phyloP scores from a whole-genome alignment of 2,888 invertebrate genomes.

The Cactoblastis cactorum region DNA sequence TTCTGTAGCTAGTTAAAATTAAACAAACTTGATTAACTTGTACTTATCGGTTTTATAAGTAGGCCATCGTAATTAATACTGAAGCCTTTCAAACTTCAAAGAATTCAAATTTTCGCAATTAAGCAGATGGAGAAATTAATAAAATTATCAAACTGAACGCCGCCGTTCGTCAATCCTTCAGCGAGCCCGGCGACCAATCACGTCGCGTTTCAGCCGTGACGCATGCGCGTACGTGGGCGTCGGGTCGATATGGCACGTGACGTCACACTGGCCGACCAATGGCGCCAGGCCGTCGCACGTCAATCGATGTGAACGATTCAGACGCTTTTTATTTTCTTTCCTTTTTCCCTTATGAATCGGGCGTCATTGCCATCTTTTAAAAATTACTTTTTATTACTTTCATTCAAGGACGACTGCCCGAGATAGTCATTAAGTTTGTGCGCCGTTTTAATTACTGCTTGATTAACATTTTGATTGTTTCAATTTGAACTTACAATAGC shows the following conservation, averaged over 20 bases:
- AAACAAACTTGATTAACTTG: no score
- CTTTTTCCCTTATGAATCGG: slow-evolving; percentile 26
- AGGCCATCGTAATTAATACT: background rate
- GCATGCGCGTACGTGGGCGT: slow-evolving; percentile 72
- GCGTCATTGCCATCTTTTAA: slow-evolving; percentile 30
- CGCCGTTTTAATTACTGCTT: slow-evolving; percentile 2
- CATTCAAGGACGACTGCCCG: slow-evolving; percentile 32
- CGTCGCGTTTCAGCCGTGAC: slow-evolving; percentile 35
- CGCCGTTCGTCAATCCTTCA: slow-evolving; percentile 37
- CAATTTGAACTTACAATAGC: background rate
- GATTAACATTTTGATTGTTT: background rate
- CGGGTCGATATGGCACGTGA: slow-evolving; percentile 66
- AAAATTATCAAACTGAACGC: slow-evolving; percentile 40
- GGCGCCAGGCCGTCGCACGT: slow-evolving; percentile 62
- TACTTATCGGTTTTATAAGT: no score
- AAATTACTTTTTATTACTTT: slow-evolving; percentile 20
- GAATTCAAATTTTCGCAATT: slow-evolving; percentile 6
- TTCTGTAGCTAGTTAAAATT: no score
- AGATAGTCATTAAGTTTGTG: background rate
- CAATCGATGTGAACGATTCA: slow-evolving; percentile 66
- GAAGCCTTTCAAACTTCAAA: slow-evolving; percentile 4
- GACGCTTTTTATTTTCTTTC: slow-evolving; percentile 29
- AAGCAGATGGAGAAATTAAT: slow-evolving; percentile 25
- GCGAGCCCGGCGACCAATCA: slow-evolving; percentile 47
- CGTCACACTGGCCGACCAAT: slow-evolving; percentile 66